A percentile compares a stretch with the other conserved stretches of the same genome.
These are phyloP conservation scores for Escarpia spicata DNA, from an alignment of 2,888 invertebrate genomes.

Conservation along the genomic window DNA sequence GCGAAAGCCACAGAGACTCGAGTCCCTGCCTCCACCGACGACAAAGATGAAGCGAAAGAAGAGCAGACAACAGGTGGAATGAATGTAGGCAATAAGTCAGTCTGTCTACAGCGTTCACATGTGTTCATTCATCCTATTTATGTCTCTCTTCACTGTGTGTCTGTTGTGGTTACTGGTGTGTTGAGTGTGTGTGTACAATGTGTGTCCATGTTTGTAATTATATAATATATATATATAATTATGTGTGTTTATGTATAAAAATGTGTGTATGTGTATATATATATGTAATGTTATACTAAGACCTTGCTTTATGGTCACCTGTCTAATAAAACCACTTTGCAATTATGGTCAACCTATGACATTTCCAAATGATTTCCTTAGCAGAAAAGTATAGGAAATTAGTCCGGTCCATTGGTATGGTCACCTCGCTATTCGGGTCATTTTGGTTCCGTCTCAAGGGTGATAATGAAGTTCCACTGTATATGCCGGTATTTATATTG, in stretches of 20 bases:
- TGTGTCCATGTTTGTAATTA: not conserved
- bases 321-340: too few relatives aligned
- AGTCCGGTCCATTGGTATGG: too few relatives aligned
- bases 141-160: not conserved
- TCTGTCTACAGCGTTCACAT: not conserved
- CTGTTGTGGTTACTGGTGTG: not conserved
- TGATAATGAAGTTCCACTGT: not conserved
- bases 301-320: too few relatives aligned
- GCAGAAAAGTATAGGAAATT: too few relatives aligned
- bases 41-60: conserved; percentile 51
- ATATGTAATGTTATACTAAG: too few relatives aligned
- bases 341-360: too few relatives aligned
- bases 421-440: too few relatives aligned
- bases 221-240: not conserved
- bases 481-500: not conserved
- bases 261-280: not conserved
- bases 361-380: too few relatives aligned
- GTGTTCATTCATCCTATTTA: not conserved
- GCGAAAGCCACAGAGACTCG: conserved; percentile 66
- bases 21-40: conserved; percentile 64
- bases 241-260: not conserved
- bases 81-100: conserved; percentile 22
- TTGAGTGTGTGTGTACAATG: not conserved
- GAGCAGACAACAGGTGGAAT: conserved; percentile 36
- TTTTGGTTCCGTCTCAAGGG: too few relatives aligned